These are phyloP conservation scores for Temnopleurus reevesii DNA, from an alignment of 53 echinoderm and acorn worm species.

Conservation along the genomic window DNA sequence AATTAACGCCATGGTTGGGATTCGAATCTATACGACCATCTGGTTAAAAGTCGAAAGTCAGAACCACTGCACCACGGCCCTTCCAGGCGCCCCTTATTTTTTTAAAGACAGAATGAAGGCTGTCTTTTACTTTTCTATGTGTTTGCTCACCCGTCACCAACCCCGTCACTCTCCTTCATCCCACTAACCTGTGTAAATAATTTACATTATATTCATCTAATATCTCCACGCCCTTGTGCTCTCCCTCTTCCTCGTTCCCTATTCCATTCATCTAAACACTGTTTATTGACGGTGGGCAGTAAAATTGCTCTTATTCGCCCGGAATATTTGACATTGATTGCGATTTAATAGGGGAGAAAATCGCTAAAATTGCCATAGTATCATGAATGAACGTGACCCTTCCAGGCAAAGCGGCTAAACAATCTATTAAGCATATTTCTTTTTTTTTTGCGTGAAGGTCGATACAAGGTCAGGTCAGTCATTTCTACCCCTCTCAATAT, in stretches of 20 bases:
- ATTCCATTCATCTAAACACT: not conserved
- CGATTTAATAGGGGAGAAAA: constrained; percentile 8
- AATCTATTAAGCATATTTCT: not conserved
- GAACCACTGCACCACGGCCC: too few relatives aligned
- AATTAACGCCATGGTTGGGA: too few relatives aligned
- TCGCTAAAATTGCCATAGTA: not conserved
- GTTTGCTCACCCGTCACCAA: too few relatives aligned
- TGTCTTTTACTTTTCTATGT: too few relatives aligned
- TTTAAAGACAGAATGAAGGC: too few relatives aligned
- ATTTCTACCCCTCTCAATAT: constrained; percentile 7
- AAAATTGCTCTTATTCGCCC: constrained; percentile 12
- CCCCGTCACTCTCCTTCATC: too few relatives aligned
- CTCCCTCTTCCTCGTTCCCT: not conserved
- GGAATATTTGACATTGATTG: constrained; percentile 43
- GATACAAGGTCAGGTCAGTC: not conserved
- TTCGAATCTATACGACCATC: too few relatives aligned
- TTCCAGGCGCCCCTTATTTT: too few relatives aligned
- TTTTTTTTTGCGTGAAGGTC: constrained; percentile 19
- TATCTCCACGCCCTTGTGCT: not conserved
- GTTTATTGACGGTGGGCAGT: constrained; percentile 21
- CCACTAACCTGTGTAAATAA: too few relatives aligned
- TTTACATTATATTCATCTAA: too few relatives aligned
- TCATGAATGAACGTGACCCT: constrained; percentile 26
- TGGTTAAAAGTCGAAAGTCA: too few relatives aligned
- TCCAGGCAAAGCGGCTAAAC: not conserved